Percentiles rank a stretch among this genome's conserved stretches.
phyloP scores from a whole-genome alignment of 2,797 vertebrate species.

The Steatocranus sp. region DNA sequence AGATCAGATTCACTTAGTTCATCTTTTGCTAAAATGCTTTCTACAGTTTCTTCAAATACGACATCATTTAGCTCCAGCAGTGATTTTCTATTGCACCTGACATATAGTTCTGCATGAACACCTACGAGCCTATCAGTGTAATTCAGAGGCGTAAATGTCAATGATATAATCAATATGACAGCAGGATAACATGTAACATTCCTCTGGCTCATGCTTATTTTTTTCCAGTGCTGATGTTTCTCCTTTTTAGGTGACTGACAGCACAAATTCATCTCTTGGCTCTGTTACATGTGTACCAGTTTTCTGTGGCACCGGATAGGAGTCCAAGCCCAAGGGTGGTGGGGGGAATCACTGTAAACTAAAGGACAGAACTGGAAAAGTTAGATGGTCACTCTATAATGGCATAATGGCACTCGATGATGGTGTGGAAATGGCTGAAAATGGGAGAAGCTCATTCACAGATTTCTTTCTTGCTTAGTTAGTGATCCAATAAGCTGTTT shows the following conservation, averaged over 20 bases:
- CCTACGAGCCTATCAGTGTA: not conserved
- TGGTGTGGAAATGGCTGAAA: not conserved
- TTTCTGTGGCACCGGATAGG: conserved; percentile 39
- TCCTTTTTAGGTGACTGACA: conserved; percentile 8
- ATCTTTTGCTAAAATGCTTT: not conserved
- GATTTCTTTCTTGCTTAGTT: not conserved
- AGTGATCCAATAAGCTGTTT: not conserved
- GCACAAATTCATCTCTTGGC: conserved; percentile 9
- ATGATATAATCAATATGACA: not conserved
- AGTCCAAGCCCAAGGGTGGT: not conserved
- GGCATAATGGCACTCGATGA: not conserved
- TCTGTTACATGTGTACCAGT: conserved; percentile 19
- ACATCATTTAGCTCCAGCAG: not conserved
- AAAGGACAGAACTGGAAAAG: not conserved
- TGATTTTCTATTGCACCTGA: not conserved
- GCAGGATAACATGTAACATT: not conserved
- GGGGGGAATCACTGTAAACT: not conserved
- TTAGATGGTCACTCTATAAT: not conserved
- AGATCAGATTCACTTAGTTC: not conserved
- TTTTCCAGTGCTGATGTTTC: not conserved
- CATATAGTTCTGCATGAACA: not conserved
- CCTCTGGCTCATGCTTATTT: not conserved
- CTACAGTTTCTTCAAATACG: not conserved
- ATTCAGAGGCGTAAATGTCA: not conserved
- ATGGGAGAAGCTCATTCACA: not conserved